Evolutionary conservation across 2,797 vertebrate species (phyloP), one percentile per base, ranked within the genome.

Genomic region (Tragopan temminckii): DNA sequence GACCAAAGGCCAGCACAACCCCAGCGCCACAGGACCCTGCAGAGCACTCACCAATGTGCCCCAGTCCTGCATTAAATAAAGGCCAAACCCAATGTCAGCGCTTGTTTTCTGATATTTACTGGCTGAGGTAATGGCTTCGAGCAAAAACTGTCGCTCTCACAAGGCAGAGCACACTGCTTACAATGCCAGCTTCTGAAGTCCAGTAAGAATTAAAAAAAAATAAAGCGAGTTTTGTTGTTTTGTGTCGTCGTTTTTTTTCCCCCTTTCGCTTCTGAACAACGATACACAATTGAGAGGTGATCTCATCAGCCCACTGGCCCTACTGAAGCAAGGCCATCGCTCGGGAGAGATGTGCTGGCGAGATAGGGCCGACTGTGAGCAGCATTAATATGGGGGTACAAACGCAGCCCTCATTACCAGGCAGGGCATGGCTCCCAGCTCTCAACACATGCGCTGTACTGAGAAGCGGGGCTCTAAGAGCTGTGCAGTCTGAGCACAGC

Each of bases 251-350:
- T 77, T n/a, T 42, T 8, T n/a, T 90, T 71, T 8, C 8, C 85
- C 58, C 31, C 5, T 4, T 53, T 20, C 16, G 10, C 20, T 83
- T 79, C 36, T 72, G 90, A 97, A 89, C 14, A 57, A 95, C 77
- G 89, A 95, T 93, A 81, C 48, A 95, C 96, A 95, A 94, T 97
- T 94, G 76, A 80, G 94, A 96, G 95, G 89, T 97, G 97, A 98
- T 97, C 95, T 97, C 96, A 97, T 97, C 97, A 94, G 95, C 90
- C 96, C 94, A 82, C 79, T 78, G 80, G 94, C 91, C 85, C 88
- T 74, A 31, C 89, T 90, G 87, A 90, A 95, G 83, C 55, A 40
- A 90, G 93, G 36, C 92, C 95, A 91, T 94, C 58, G n/a, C 91
- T 89, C 38, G 92, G 64, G n/a, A 97, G 93, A 96, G 96, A 97